These are phyloP conservation scores for Thalpophila matura DNA, from an alignment of 2,888 invertebrate species.

Conservation along the genomic window DNA sequence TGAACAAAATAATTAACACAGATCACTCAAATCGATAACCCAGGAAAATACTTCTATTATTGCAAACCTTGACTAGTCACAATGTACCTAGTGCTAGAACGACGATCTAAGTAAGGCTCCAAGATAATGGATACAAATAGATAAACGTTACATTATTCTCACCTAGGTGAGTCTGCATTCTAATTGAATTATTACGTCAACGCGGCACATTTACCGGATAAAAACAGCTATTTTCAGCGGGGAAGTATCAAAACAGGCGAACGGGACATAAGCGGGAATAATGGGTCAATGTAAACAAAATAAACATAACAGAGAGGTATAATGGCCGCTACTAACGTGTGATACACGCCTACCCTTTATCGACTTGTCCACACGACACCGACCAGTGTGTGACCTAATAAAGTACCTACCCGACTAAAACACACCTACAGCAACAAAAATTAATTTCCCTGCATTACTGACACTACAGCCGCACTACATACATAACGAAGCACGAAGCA, in stretches of 20 bases:
- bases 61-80: conserved; percentile 11
- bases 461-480: conserved; percentile 8
- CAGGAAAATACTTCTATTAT: conserved; percentile 1
- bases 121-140: conserved; percentile 47
- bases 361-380: conserved; percentile 72
- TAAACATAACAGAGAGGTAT: conserved; percentile 72
- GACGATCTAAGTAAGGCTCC: conserved; percentile 1
- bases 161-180: conserved; percentile 20
- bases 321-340: conserved; percentile 71
- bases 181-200: conserved; percentile 59
- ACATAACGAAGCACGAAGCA: conserved; percentile 15
- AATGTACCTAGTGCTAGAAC: conserved; percentile 32
- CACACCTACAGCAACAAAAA: conserved; percentile 57
- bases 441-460: conserved; percentile 41
- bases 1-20: neutral
- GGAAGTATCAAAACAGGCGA: conserved; percentile 67
- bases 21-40: neutral
- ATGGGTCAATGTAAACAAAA: conserved; percentile 77
- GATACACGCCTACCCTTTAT: conserved; percentile 77
- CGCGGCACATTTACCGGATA: conserved; percentile 66
- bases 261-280: conserved; percentile 71
- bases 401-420: conserved; percentile 70
- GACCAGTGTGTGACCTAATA: conserved; percentile 79
- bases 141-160: conserved; percentile 21
- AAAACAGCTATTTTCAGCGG: conserved; percentile 70